Evolutionary conservation across 2,113 vertebrate genomes (phyloP), one percentile per base, ranked within the genome.

Genomic region (Paedocypris sp.): DNA sequence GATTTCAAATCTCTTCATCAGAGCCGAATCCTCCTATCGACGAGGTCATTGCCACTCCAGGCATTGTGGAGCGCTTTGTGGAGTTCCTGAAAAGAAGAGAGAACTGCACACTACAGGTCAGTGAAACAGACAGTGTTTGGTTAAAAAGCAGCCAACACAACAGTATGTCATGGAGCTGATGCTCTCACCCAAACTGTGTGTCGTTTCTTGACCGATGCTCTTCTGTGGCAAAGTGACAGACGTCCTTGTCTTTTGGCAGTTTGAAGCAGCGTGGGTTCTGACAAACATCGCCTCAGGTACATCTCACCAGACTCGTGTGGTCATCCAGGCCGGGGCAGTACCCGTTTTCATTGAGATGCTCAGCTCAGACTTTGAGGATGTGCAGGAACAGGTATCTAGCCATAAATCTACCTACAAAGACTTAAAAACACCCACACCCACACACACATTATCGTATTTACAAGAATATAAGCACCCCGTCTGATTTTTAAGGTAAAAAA

Each of bases 231-330:
- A 33, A 5, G 4, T 56, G 12, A 29, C 48, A 0, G 25, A 6
- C 47, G 31, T 56, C 73, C 3, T n/a, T 72, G 62, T n/a, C 58
- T 59, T 62, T 28, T 11, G 69, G 38, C 64, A 98, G 95, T 98
- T 98, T 78, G 95, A 98, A 79, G 94, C 95, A 60, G 94, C 95
- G 0, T 98, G 95, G 95, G 95, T 97, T 45, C 78, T 98, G 82
- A 98, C 95, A 59, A 98, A 98, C 83, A 98, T 98, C 70, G 95
- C 95, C 41, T 98, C 95, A 15, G 95, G 95, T 50, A 98, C 93
- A 45, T 98, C 93, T 51, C 87, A 93, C 78, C 95, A 98, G 82
- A 98, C 95, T 3, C 87, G 90, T 23, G 92, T 97, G 80, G 94
- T 98, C 51, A 98, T 98, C 80, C 91, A 97, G 75, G 91, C 95